Base-by-base conservation (phyloP, 1,140 invertebrate genomes). In the Hyposmocoma kahamanoa region DNA sequence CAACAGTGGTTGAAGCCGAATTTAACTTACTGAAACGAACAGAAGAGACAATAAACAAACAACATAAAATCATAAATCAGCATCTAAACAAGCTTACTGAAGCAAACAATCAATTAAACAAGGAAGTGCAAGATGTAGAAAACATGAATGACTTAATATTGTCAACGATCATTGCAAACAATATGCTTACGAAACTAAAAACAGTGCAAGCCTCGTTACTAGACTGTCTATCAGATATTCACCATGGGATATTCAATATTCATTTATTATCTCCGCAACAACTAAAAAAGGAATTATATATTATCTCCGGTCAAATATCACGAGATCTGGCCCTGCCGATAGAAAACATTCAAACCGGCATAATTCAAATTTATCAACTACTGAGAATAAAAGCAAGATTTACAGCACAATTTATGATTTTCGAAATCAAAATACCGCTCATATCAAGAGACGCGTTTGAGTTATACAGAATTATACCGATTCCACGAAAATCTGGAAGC, bases 221-320 rank as follows among this genome's bases (percentile, higher is more conserved):
- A n/a, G 56, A 50, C 26, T 22, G 50, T 17, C 13, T 58, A 3
- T 50, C 56, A 1, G 28, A 58, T 36, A 47, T 58, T 10, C 51
- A 58, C 18, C 46, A 53, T 48, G 56, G 50, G 0, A 53, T 38
- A 28, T 50, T 58, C 6, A 46, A 53, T 19, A 50, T 50, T 24
- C 56, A 58, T 22, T 15, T 58, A 1, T 17, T 58, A 6, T 18
- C 43, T n/a, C 56, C 56, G 6, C 26, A 53, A 8, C 56, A 58
- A 30, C 28, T 57, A 2, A 47, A 42, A 34, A 3, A 34, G 3
- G 46, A 57, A 22, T 13, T 57, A 11, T 32, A 38, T n/a, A 9
- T 41, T 9, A 58, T 58, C 15, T 34, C 56, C 5, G 38, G 21
- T 2, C 47, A 50, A 28, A 26, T 59, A 19, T 32, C 51, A 1